Evolutionary conservation across 2,797 vertebrate species (phyloP).

Genomic region (Emys orbicularis): DNA sequence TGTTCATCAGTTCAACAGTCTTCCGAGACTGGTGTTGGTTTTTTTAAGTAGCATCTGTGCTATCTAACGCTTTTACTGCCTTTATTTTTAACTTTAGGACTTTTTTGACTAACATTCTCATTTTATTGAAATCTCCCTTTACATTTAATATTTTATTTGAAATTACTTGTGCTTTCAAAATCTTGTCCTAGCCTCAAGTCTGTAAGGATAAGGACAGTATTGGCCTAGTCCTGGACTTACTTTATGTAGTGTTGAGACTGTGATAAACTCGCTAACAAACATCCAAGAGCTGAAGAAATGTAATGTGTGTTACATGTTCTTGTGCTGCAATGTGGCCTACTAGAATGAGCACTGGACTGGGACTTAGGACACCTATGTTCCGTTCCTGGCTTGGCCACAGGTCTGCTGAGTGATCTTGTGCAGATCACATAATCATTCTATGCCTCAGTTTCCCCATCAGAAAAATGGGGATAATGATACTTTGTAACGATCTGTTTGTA

Average conservation of each 20-base stretch:
- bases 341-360: too few species aligned
- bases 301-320: slow-evolving; percentile 70
- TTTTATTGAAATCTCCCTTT: not conserved
- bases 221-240: not conserved
- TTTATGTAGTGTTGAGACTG: not conserved
- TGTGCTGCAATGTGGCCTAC: slow-evolving; percentile 34
- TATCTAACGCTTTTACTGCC: not conserved
- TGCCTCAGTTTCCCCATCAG: too few species aligned
- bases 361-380: too few species aligned
- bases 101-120: not conserved
- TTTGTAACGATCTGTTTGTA: too few species aligned
- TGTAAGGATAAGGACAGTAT: not conserved
- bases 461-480: too few species aligned
- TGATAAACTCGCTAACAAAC: not conserved
- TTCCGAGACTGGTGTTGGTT: not conserved
- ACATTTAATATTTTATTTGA: not conserved
- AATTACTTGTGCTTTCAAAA: not conserved
- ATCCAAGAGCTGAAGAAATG: not conserved
- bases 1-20: not conserved
- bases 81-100: not conserved
- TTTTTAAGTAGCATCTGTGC: not conserved
- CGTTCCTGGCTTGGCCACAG: too few species aligned
- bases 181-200: not conserved
- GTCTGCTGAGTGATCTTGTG: too few species aligned
- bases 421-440: too few species aligned